Base-by-base conservation (phyloP, 2,113 vertebrate species). In the Proteles cristata region DNA sequence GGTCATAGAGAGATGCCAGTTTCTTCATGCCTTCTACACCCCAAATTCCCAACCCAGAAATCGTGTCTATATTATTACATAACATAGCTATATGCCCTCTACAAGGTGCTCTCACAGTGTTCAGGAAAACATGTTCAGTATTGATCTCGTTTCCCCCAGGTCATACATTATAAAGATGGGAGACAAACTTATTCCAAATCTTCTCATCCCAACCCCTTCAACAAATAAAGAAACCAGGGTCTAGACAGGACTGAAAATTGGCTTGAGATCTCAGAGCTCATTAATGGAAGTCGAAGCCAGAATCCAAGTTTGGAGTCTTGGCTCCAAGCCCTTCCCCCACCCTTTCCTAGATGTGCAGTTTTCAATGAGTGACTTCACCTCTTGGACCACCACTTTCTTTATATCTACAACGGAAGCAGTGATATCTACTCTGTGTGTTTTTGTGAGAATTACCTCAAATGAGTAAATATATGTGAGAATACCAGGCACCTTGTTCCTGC, bases 181-280 rank as follows among this genome's bases (percentile, higher is more conserved):
- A 80, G 5, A 69, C 33, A 93, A 69, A 90, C 4, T 26, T 66
- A 77, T 9, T 94, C 74, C 48, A 96, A 65, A 89, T 69, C 5
- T 48, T 69, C 71, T 63, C 81, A 92, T 65, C 77, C 39, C 14
- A 85, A 68, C 5, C 15, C 21, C 50, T 97, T 58, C 19, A 81
- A 91, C 45, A 85, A 96, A 96, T 50, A 48, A 83, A 92, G 16
- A 79, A 90, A 82, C n/a, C 9, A 48, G 45, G 53, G 12, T 89
- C n/a, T 17, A 90, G 23, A 88, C 45, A 86, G 4, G 21, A 69
- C 28, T 55, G 53, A 77, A 88, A 71, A 77, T 10, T n/a, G 61
- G 16, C 71, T 66, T 77, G 58, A 76, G 28, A 95, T 25, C 88
- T 95, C 53, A 48, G 86, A 71, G 16, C 45, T 96, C 61, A 90